Evolutionary conservation across 2,113 vertebrate genomes (phyloP).

Genomic region (Amphiprion percula): DNA sequence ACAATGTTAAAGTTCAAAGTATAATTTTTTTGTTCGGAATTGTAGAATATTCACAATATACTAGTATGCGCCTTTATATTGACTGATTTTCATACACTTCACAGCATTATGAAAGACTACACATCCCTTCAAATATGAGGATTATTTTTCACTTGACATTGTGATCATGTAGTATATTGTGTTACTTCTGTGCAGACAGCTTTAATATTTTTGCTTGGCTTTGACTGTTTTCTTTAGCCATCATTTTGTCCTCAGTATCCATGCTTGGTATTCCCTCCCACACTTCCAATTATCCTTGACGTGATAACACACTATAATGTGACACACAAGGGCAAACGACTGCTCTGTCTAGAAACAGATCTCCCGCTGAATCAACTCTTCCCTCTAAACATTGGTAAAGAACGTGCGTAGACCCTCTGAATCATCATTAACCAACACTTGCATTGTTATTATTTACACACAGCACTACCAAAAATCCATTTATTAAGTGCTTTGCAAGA

Average conservation of each 20-base stretch:
- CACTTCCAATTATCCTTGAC: slow-evolving; percentile 83
- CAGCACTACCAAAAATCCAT: neutral
- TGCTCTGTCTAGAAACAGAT: slow-evolving; percentile 61
- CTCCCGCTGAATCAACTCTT: slow-evolving; percentile 36
- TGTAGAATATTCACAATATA: no score
- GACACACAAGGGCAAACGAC: slow-evolving; percentile 80
- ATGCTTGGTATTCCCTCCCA: slow-evolving; percentile 79
- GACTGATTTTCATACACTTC: neutral
- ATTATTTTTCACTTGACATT: neutral
- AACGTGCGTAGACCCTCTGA: slow-evolving; percentile 7
- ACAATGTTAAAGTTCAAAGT: no score
- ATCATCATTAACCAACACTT: slow-evolving; percentile 24
- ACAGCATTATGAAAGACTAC: neutral
- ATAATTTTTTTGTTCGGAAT: no score
- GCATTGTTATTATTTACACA: slow-evolving; percentile 3
- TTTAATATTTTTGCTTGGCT: slow-evolving; percentile 43
- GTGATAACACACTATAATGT: slow-evolving; percentile 83
- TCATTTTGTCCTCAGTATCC: slow-evolving; percentile 62
- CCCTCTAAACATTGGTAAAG: slow-evolving; percentile 9
- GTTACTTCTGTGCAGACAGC: slow-evolving; percentile 26
- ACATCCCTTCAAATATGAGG: neutral
- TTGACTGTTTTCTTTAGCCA: slow-evolving; percentile 40
- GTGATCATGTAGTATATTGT: slow-evolving; percentile 18
- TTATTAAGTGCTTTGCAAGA: slow-evolving; percentile 11
- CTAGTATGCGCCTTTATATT: neutral